Evolutionary conservation across 2,888 invertebrate genomes (phyloP).

Genomic region (Homarus gammarus): DNA sequence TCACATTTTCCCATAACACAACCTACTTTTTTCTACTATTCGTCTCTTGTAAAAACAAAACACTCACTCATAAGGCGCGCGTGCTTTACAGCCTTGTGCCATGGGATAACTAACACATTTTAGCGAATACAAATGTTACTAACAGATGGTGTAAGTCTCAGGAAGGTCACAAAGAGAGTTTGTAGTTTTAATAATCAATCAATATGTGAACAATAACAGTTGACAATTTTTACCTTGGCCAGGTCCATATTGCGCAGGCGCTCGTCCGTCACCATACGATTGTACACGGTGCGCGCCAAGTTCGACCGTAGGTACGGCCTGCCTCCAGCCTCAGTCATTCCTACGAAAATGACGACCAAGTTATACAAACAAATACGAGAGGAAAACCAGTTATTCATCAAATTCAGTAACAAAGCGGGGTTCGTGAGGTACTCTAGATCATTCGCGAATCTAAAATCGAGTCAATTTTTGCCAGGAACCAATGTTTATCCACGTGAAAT

Average conservation of each 20-base stretch:
- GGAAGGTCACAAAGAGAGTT: neutral
- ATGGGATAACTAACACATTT: neutral
- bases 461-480: slow-evolving; percentile 19
- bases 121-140: neutral
- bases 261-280: slow-evolving; percentile 58
- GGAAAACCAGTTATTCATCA: slow-evolving; percentile 19
- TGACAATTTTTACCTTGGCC: slow-evolving; percentile 38
- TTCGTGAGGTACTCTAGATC: slow-evolving; percentile 25
- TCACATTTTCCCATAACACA: slow-evolving; percentile 17
- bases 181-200: slow-evolving; percentile 20
- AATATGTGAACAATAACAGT: slow-evolving; percentile 10
- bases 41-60: neutral
- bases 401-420: neutral
- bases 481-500: slow-evolving; percentile 48
- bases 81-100: too few relatives aligned
- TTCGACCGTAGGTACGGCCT: slow-evolving; percentile 60
- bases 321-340: slow-evolving; percentile 46
- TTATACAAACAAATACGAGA: neutral
- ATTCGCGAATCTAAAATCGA: slow-evolving; percentile 32
- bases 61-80: neutral
- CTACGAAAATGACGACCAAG: neutral
- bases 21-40: neutral
- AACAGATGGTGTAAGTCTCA: neutral
- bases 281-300: slow-evolving; percentile 62
- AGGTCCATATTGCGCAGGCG: slow-evolving; percentile 63